These are phyloP conservation scores for Meriones psammophilus DNA, from an alignment of 2,797 vertebrate species.

Conservation along the genomic window DNA sequence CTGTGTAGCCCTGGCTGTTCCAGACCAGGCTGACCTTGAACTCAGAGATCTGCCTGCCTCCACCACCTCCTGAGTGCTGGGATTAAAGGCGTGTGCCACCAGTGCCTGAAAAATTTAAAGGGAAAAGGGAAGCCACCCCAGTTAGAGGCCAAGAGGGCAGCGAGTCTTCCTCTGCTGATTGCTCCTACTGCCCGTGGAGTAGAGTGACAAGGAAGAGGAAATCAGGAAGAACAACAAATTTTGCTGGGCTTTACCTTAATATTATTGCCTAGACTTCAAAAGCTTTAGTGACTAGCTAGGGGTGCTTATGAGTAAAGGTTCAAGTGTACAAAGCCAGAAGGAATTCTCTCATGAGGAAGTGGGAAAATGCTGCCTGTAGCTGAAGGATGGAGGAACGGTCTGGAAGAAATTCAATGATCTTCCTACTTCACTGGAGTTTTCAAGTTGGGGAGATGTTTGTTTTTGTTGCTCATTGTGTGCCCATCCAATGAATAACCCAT, in stretches of 20 bases:
- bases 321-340: neutral
- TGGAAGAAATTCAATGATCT: conserved; percentile 33
- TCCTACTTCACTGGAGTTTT: conserved; percentile 17
- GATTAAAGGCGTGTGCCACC: neutral
- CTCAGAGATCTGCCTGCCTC: neutral
- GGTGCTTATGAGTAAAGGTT: neutral
- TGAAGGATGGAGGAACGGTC: neutral
- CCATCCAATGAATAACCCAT: conserved; percentile 2
- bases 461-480: neutral
- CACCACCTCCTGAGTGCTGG: neutral
- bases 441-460: neutral
- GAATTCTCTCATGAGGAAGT: neutral
- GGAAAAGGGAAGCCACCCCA: no score
- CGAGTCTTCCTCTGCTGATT: neutral
- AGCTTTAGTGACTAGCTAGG: neutral
- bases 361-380: neutral
- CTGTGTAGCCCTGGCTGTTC: neutral
- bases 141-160: neutral
- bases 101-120: neutral
- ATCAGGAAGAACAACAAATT: neutral
- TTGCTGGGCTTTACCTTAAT: neutral
- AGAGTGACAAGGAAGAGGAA: neutral
- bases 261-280: neutral
- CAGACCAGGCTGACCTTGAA: neutral
- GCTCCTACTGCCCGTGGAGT: neutral